Percentiles rank a stretch among this genome's conserved stretches.
phyloP scores from a whole-genome alignment of 2,888 invertebrate genomes.

The Auanema sp. region DNA sequence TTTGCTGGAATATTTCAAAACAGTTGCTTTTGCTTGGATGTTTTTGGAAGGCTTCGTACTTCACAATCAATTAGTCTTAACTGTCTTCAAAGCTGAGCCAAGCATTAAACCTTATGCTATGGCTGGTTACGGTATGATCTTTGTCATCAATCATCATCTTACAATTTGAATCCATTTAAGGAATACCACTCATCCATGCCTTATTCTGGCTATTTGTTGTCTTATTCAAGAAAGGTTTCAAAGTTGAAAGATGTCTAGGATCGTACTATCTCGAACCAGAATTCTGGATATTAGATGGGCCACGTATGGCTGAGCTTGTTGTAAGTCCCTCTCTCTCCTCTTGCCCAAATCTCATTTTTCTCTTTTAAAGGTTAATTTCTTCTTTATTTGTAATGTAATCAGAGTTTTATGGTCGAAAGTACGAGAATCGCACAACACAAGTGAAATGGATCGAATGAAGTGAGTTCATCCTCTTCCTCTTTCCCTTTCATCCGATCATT shows the following conservation, averaged over 20 bases:
- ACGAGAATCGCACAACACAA: constrained; percentile 65
- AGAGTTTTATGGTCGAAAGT: constrained; percentile 68
- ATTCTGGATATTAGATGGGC: constrained; percentile 85
- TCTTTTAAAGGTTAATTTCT: constrained; percentile 66
- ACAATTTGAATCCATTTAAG: constrained; percentile 31
- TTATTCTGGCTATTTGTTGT: constrained; percentile 58
- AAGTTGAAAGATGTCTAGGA: constrained; percentile 61
- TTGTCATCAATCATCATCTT: constrained; percentile 1
- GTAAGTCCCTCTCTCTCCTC: constrained; percentile 68
- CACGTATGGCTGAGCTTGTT: constrained; percentile 78
- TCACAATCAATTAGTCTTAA: constrained; percentile 77
- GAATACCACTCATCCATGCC: constrained; percentile 60
- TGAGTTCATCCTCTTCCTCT: too few relatives aligned
- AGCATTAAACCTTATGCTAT: constrained; percentile 64
- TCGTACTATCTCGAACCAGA: constrained; percentile 62
- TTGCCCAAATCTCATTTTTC: too few relatives aligned
- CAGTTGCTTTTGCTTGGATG: constrained; percentile 95
- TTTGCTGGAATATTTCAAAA: constrained; percentile 83
- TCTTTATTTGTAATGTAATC: constrained; percentile 68
- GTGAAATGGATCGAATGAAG: constrained; percentile 68
- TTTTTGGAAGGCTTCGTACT: constrained; percentile 86
- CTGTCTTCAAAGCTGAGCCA: constrained; percentile 68
- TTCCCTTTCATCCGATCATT: too few relatives aligned
- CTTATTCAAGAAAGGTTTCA: constrained; percentile 54
- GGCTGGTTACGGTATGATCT: constrained; percentile 66